Base-by-base conservation (phyloP, 2,113 vertebrate species). In the Nerophis lumbriciformis region DNA sequence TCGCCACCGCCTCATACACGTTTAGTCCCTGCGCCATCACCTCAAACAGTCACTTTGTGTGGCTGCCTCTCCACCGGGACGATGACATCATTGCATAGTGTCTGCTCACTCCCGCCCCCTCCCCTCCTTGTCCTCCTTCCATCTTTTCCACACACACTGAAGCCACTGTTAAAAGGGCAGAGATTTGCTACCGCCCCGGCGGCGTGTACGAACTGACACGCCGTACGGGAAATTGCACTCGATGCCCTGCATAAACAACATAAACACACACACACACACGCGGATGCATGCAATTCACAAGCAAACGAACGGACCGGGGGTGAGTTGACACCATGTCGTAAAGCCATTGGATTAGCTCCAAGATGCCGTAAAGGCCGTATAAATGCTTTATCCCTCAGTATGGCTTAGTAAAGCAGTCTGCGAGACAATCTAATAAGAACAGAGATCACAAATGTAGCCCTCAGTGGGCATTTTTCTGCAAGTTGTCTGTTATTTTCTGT, bases 51-150 rank as follows among this genome's bases (percentile, higher is more conserved):
- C 78, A 81, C 78, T 85, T 81, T 84, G 75, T 80, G 78, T 75
- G 65, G 75, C 78, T 83, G 65, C 39, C 55, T 8, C 81, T 85
- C 84, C 76, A 53, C 82, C 59, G 81, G 84, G 87, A 86, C 77
- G 60, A 87, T 88, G 85, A 86, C 85, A 88, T 88, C 87, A 88
- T 83, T 42, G 75, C 74, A 70, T 81, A 80, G 76, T 79, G 82
- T 87, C 81, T 85, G 75, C 85, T 83, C 80, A 66, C 72, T 72
- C 72, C 71, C 75, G 64, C 63, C 59, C 53, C 65, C 77, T 75
- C 47, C 63, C 63, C 53, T 81, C 68, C 28, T 28, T 75, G 83
- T 80, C 83, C 73, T 14, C 61, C 81, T 72, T 76, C 62, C 68
- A 64, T 82, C 72, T 73, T 84, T 82, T 81, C 79, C 15, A 66